These are phyloP conservation scores for Bombus huntii DNA, from an alignment of 1,140 invertebrate genomes.

Conservation along the genomic window DNA sequence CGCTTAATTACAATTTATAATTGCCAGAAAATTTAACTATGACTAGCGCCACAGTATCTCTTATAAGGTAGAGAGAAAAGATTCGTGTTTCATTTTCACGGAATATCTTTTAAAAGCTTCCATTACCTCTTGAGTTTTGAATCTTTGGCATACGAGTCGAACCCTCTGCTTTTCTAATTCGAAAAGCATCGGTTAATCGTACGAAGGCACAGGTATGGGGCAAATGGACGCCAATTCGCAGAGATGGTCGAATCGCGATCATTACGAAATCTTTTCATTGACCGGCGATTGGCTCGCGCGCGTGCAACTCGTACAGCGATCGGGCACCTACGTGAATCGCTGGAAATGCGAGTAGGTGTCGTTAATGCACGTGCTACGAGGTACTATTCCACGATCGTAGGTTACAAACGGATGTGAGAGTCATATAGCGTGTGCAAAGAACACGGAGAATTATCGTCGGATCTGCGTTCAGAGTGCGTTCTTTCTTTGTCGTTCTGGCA, in stretches of 20 bases:
- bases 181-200: background rate
- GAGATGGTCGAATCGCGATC: constrained; percentile 21
- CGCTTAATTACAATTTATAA: background rate
- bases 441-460: constrained; percentile 24
- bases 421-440: background rate
- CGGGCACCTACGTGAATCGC: constrained; percentile 41
- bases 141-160: no score
- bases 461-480: background rate
- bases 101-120: no score
- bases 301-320: constrained; percentile 1
- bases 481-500: background rate
- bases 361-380: constrained; percentile 27
- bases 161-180: no score
- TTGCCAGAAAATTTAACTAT: background rate
- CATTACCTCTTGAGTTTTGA: no score
- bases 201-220: background rate
- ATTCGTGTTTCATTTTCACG: no score
- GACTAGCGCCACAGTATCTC: background rate
- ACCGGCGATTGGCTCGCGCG: constrained; percentile 28
- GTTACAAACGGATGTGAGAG: constrained; percentile 6
- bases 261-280: constrained; percentile 54
- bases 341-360: constrained; percentile 39
- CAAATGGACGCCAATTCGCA: constrained; percentile 1
- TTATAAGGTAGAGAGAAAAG: no score
- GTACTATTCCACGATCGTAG: constrained; percentile 8